Conservation (phyloP, 2,113 vertebrate species). For the Pluvialis apricaria region DNA sequence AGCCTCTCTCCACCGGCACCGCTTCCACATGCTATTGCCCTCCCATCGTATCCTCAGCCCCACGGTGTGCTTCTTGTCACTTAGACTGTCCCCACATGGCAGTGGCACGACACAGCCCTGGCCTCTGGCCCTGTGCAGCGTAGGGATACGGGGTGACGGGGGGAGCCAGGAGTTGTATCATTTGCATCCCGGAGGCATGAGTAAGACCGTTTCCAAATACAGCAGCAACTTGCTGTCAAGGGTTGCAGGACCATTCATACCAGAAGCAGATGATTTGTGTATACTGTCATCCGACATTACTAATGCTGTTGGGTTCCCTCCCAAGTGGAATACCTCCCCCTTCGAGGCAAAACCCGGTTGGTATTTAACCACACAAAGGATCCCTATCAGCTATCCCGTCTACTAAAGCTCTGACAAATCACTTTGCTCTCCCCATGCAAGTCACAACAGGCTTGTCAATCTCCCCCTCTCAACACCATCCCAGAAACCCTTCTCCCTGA, state of each 20-base stretch:
- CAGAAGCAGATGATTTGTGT: neutral
- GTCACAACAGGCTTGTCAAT: neutral
- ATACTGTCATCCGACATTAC: neutral
- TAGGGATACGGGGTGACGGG: neutral
- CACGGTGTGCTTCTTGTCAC: neutral
- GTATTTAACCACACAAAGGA: neutral
- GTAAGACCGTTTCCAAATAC: neutral
- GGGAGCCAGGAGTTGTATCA: neutral
- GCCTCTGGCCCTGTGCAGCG: neutral
- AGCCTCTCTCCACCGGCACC: neutral
- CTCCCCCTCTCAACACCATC: neutral
- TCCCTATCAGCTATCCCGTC: neutral
- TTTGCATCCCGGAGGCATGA: neutral
- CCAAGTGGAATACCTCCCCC: neutral
- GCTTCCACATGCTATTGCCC: accelerated
- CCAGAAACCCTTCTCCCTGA: neutral
- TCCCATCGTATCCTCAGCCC: neutral
- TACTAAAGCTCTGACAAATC: neutral
- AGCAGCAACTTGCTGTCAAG: neutral
- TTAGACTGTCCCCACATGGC: accelerated
- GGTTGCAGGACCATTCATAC: neutral
- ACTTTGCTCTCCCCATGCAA: accelerated
- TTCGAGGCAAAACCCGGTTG: neutral
- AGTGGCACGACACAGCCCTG: neutral
- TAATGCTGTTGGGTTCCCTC: neutral